Percentiles rank a stretch among this genome's conserved stretches.
Evolutionary conservation across 2,797 vertebrate species (phyloP).

Genomic region (Phaenicophaeus curvirostris): DNA sequence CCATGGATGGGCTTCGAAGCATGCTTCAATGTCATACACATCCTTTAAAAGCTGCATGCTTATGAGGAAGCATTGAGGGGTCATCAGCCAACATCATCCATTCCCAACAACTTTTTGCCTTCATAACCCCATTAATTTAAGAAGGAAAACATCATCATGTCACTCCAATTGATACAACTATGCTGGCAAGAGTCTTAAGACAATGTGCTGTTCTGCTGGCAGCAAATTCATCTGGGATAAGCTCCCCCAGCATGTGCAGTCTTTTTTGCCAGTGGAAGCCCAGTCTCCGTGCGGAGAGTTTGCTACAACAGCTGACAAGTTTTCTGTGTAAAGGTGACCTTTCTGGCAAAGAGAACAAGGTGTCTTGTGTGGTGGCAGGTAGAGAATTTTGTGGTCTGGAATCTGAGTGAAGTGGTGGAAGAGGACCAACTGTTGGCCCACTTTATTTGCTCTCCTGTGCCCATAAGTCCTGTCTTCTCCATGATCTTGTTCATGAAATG

Average conservation of each 20-base stretch:
- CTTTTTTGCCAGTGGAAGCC: background rate
- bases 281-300: background rate
- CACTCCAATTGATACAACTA: background rate
- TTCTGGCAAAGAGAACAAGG: background rate
- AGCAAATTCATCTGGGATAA: background rate
- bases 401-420: background rate
- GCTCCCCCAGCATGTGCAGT: background rate
- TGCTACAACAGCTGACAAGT: background rate
- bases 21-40: background rate
- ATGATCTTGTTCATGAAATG: background rate
- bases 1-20: background rate
- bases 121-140: conserved; percentile 22
- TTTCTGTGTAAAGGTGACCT: background rate
- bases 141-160: conserved; percentile 7
- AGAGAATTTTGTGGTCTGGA: background rate
- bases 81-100: conserved; percentile 15
- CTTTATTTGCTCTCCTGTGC: background rate
- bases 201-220: background rate
- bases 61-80: conserved; percentile 17
- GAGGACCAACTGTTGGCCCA: background rate
- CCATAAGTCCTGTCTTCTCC: background rate
- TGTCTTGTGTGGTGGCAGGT: background rate
- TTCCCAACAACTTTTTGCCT: background rate
- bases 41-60: conserved; percentile 19
- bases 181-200: conserved; percentile 1